Conservation (phyloP, 2,113 vertebrate species). For the Microtus pennsylvanicus region DNA sequence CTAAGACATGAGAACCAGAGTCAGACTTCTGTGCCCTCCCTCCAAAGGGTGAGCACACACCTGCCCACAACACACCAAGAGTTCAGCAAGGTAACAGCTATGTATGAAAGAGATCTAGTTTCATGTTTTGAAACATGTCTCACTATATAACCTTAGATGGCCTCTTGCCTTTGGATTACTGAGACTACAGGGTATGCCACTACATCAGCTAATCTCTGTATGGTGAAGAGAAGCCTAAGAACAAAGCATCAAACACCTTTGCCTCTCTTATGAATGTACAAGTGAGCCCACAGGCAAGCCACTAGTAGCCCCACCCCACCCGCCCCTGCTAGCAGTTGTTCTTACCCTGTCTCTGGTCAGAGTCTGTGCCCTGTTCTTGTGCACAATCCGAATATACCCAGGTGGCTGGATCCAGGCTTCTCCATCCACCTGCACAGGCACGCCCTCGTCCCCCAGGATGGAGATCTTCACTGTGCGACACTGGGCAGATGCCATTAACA, state of each 20-base stretch:
- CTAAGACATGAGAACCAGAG: slow-evolving; percentile 81
- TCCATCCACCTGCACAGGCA: slow-evolving; percentile 99
- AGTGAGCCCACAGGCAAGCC: no score
- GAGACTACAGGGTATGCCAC: neutral
- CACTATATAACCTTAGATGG: neutral
- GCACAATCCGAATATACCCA: slow-evolving; percentile 96
- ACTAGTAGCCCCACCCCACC: neutral
- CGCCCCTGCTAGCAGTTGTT: accelerated
- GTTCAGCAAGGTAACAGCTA: accelerated
- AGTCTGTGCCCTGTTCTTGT: slow-evolving; percentile 98
- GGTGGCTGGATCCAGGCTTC: slow-evolving; percentile 99
- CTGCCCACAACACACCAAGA: no score
- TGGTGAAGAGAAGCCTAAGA: neutral
- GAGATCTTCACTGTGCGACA: slow-evolving; percentile 98
- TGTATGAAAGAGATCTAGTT: neutral
- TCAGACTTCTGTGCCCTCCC: neutral
- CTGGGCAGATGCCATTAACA: slow-evolving; percentile 81
- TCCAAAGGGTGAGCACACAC: neutral
- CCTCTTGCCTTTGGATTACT: neutral
- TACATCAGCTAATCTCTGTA: neutral
- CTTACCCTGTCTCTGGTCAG: slow-evolving; percentile 96
- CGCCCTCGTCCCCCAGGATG: slow-evolving; percentile 96
- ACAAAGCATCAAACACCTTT: neutral
- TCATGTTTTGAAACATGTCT: neutral
- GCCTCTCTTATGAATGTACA: neutral